These are phyloP conservation scores for Euphydryas editha DNA, from an alignment of 2,888 invertebrate genomes.

Conservation along the genomic window DNA sequence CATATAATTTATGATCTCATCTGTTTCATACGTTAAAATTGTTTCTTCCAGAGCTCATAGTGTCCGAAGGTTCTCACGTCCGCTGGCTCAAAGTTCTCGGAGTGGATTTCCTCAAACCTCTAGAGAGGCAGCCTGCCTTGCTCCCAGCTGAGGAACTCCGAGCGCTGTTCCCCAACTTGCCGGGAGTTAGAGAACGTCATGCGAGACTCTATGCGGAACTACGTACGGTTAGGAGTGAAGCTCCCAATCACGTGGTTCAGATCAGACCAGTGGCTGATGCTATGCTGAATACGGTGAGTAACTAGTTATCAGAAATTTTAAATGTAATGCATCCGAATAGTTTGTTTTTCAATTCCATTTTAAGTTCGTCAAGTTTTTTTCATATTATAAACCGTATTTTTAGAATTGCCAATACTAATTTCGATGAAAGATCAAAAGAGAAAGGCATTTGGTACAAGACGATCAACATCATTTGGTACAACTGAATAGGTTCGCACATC, in stretches of 20 bases:
- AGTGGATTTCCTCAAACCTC: conserved; percentile 91
- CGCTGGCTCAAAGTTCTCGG: conserved; percentile 94
- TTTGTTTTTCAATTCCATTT: too few relatives aligned
- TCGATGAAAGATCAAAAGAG: too few relatives aligned
- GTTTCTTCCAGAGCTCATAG: conserved; percentile 85
- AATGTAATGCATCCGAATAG: too few relatives aligned
- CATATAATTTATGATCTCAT: too few relatives aligned
- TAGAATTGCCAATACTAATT: too few relatives aligned
- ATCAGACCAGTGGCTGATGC: conserved; percentile 70
- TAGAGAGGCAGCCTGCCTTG: conserved; percentile 85
- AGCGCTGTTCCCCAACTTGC: conserved; percentile 93
- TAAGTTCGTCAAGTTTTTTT: too few relatives aligned
- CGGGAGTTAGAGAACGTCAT: conserved; percentile 86
- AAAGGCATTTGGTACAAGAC: too few relatives aligned
- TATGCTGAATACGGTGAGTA: conserved; percentile 66
- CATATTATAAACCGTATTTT: too few relatives aligned
- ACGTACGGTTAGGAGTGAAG: conserved; percentile 52
- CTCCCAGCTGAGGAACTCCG: conserved; percentile 89
- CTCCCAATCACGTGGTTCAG: conserved; percentile 58
- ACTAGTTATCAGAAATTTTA: neutral
- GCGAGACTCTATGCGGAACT: conserved; percentile 65
- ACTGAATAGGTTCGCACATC: too few relatives aligned
- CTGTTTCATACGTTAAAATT: too few relatives aligned
- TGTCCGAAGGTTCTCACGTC: conserved; percentile 95
- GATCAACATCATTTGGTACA: too few relatives aligned